phyloP scores from a whole-genome alignment of 1,140 invertebrate genomes.

The Saccostrea glomerata region DNA sequence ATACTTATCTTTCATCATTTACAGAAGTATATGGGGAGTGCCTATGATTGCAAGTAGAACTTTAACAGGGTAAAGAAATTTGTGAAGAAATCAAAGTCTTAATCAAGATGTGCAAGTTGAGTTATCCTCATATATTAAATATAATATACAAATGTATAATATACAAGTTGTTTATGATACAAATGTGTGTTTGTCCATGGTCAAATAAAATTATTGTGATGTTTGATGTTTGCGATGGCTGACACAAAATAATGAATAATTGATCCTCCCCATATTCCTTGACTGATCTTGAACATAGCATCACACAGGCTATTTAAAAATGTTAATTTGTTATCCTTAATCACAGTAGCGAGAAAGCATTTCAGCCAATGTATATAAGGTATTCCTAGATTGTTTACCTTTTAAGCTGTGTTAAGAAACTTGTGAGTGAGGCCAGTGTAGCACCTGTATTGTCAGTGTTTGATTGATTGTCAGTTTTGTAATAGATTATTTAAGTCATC shows the following conservation, averaged over 20 bases:
- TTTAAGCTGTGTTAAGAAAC: slow-evolving; percentile 19
- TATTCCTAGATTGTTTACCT: slow-evolving; percentile 31
- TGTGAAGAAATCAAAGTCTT: too few species aligned
- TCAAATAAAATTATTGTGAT: not conserved
- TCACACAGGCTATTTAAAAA: not conserved
- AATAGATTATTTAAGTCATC: slow-evolving; percentile 29
- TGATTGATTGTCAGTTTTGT: slow-evolving; percentile 25
- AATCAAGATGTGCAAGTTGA: not conserved
- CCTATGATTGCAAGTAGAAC: too few species aligned
- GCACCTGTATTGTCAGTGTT: slow-evolving; percentile 31
- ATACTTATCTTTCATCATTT: too few species aligned
- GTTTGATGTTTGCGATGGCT: not conserved
- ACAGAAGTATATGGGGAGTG: too few species aligned
- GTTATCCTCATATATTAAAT: not conserved
- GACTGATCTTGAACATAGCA: not conserved
- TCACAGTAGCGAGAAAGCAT: not conserved
- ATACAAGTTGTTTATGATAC: not conserved
- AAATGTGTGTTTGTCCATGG: not conserved
- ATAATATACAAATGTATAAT: too few species aligned
- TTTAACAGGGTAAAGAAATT: too few species aligned
- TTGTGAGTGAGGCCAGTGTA: slow-evolving; percentile 14
- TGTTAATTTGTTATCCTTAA: slow-evolving; percentile 37
- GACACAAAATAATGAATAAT: slow-evolving; percentile 6
- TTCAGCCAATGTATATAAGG: not conserved
- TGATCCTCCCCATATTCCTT: not conserved